Percentiles rank a stretch among this genome's conserved stretches.
Evolutionary conservation across 1,140 invertebrate species (phyloP).

Genomic region (Saccostrea glomerata): DNA sequence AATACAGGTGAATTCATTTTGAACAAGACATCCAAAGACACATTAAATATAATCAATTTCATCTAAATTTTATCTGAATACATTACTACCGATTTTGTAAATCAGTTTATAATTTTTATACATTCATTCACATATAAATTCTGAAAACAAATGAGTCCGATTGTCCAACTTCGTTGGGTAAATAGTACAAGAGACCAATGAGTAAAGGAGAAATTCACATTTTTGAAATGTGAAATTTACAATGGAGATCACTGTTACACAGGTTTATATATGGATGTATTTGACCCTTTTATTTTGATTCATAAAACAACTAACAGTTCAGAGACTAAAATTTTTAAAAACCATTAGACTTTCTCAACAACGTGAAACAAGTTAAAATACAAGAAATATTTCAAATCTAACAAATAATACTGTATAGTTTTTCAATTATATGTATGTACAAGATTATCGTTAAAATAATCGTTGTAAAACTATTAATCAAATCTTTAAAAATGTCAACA

Average conservation of each 20-base stretch:
- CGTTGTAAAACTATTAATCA: background rate
- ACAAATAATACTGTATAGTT: background rate
- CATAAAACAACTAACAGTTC: background rate
- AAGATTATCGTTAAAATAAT: background rate
- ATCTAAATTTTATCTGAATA: too few species aligned
- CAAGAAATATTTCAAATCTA: constrained; percentile 7
- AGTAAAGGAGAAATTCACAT: background rate
- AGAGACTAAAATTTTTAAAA: constrained; percentile 5
- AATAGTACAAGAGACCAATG: background rate
- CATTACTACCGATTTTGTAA: too few species aligned
- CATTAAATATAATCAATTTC: too few species aligned
- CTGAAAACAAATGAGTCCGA: too few species aligned
- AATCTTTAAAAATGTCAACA: background rate
- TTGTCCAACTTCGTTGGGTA: constrained; percentile 5
- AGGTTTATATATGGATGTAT: background rate
- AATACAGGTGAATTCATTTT: too few species aligned
- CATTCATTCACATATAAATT: too few species aligned
- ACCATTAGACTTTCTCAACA: constrained; percentile 2
- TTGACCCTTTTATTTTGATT: background rate
- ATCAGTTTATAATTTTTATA: too few species aligned
- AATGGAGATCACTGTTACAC: background rate
- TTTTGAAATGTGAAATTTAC: constrained; percentile 24
- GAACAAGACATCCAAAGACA: too few species aligned
- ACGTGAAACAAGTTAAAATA: background rate
- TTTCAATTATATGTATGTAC: background rate